A percentile compares a stretch with the other conserved stretches of the same genome.
Evolutionary conservation across 2,888 invertebrate genomes (phyloP).

Genomic region (Cylloceria caligata): DNA sequence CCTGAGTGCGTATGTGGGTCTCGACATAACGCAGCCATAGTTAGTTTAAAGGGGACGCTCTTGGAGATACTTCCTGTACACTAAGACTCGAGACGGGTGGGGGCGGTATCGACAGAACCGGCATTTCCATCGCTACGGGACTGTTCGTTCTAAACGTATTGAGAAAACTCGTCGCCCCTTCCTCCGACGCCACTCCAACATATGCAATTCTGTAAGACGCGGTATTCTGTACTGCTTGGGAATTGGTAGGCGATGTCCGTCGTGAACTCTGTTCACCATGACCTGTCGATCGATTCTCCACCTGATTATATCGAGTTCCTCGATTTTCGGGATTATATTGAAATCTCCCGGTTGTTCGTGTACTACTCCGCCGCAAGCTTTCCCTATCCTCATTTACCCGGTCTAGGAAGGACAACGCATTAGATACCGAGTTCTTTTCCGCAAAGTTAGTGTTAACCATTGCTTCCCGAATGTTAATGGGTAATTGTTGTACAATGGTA

Average conservation of each 20-base stretch:
- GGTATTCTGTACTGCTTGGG: no score
- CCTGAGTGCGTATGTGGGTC: conserved; percentile 41
- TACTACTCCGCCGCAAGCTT: not conserved
- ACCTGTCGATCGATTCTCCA: no score
- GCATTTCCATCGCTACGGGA: no score
- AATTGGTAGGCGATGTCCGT: no score
- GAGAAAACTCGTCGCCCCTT: no score
- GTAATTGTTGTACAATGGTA: conserved; percentile 5
- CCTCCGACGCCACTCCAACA: no score
- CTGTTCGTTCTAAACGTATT: no score
- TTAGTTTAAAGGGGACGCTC: conserved; percentile 55
- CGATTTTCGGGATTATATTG: not conserved
- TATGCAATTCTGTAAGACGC: no score
- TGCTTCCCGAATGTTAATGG: not conserved
- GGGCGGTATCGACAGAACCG: no score
- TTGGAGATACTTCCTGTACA: not conserved
- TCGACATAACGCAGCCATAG: conserved; percentile 16
- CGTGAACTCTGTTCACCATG: no score
- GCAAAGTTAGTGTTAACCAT: not conserved
- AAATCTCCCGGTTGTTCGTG: not conserved
- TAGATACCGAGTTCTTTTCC: not conserved
- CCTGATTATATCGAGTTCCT: no score
- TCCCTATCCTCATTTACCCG: not conserved
- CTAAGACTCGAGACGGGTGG: not conserved
- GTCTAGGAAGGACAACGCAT: not conserved